Conservation (phyloP, 2,113 vertebrate species). For the Stigmatopora nigra region DNA sequence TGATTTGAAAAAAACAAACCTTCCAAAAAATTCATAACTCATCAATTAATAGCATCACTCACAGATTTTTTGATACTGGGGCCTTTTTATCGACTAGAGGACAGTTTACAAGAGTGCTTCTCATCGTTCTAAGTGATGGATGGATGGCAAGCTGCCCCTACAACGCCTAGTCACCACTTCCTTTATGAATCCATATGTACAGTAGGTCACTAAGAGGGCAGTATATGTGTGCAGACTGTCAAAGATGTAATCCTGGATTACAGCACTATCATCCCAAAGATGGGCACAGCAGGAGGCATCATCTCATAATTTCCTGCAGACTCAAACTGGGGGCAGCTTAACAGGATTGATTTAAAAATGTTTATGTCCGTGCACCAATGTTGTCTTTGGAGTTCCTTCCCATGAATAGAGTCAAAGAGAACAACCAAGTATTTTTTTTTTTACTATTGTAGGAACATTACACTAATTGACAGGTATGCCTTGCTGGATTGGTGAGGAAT, state of each 20-base stretch:
- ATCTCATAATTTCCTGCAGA: conserved; percentile 32
- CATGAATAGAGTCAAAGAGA: too few relatives aligned
- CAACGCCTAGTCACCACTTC: background rate
- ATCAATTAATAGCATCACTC: too few relatives aligned
- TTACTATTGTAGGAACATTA: too few relatives aligned
- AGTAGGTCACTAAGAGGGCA: background rate
- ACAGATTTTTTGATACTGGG: too few relatives aligned
- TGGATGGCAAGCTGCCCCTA: conserved; percentile 1
- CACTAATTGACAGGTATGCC: too few relatives aligned
- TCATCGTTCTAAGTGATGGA: background rate
- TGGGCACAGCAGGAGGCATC: conserved; percentile 25
- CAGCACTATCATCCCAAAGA: conserved; percentile 20
- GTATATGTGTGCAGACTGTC: conserved; percentile 16
- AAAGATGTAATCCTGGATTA: conserved; percentile 47
- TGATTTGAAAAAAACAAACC: too few relatives aligned
- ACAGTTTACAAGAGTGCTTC: too few relatives aligned
- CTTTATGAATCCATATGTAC: background rate
- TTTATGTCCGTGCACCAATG: background rate
- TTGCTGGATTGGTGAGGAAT: too few relatives aligned
- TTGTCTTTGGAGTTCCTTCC: too few relatives aligned
- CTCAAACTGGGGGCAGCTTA: background rate
- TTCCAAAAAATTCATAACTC: too few relatives aligned
- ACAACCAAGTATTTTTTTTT: too few relatives aligned
- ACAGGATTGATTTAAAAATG: conserved; percentile 1
- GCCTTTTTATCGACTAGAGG: too few relatives aligned